Conservation (phyloP, 2,113 vertebrate species). For the Crotalus horridus region DNA sequence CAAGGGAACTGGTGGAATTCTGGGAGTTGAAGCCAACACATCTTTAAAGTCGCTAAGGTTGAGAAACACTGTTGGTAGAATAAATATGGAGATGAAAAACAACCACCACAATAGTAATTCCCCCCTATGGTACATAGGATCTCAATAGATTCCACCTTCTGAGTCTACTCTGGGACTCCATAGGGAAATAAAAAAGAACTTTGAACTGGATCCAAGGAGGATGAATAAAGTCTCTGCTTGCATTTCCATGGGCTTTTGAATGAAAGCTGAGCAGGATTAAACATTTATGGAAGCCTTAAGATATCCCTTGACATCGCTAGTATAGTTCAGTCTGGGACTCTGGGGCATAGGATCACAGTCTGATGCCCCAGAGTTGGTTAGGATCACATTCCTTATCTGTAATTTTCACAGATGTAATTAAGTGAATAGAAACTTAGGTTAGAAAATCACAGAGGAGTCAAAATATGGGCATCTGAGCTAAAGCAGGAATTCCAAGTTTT, state of each 20-base stretch:
- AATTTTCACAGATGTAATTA: neutral
- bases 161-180: neutral
- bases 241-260: neutral
- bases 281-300: neutral
- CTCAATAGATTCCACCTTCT: neutral
- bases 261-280: neutral
- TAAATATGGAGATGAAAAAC: neutral
- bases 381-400: neutral
- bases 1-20: neutral
- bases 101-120: neutral
- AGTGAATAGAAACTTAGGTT: neutral
- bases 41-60: neutral
- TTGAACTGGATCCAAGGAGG: neutral
- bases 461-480: neutral
- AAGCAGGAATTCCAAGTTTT: neutral
- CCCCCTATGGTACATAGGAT: neutral
- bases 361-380: neutral
- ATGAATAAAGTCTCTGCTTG: neutral
- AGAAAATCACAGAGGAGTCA: neutral
- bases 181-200: neutral
- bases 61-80: neutral
- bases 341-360: neutral
- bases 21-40: neutral
- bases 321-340: neutral
- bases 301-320: neutral